A percentile compares a stretch with the other conserved stretches of the same genome.
phyloP scores from a whole-genome alignment of 2,888 invertebrate genomes.

The Adineta ricciae region DNA sequence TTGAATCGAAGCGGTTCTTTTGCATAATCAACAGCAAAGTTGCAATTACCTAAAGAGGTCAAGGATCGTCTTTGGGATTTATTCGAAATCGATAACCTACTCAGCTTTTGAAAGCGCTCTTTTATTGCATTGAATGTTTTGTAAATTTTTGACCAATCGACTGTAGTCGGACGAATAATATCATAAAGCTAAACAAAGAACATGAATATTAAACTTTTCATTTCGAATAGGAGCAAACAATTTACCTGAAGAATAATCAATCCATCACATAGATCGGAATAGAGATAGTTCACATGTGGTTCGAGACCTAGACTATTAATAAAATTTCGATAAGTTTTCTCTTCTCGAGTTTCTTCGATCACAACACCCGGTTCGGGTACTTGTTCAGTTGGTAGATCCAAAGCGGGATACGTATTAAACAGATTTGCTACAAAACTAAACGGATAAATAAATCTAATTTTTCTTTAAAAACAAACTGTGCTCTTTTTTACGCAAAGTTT shows the following conservation, averaged over 20 bases:
- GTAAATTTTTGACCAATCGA: constrained; percentile 73
- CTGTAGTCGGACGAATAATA: constrained; percentile 86
- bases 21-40: constrained; percentile 91
- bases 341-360: constrained; percentile 86
- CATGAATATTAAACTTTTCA: too few relatives aligned
- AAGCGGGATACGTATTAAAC: constrained; percentile 91
- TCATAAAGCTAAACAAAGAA: constrained; percentile 68
- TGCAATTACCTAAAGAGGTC: constrained; percentile 70
- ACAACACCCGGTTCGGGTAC: constrained; percentile 66
- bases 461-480: too few relatives aligned
- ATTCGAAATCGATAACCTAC: too few relatives aligned
- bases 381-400: constrained; percentile 69
- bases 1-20: constrained; percentile 80
- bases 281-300: constrained; percentile 92
- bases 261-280: constrained; percentile 88
- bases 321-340: constrained; percentile 98
- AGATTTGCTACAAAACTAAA: constrained; percentile 80
- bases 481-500: constrained; percentile 65
- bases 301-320: constrained; percentile 88
- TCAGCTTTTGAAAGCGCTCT: constrained; percentile 82
- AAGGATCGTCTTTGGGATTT: too few relatives aligned
- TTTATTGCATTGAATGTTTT: constrained; percentile 80
- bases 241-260: constrained; percentile 69
- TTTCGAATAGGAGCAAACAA: too few relatives aligned
- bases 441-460: background rate